Evolutionary conservation across 2,888 invertebrate species (phyloP).

Genomic region (Tridacna crocea): DNA sequence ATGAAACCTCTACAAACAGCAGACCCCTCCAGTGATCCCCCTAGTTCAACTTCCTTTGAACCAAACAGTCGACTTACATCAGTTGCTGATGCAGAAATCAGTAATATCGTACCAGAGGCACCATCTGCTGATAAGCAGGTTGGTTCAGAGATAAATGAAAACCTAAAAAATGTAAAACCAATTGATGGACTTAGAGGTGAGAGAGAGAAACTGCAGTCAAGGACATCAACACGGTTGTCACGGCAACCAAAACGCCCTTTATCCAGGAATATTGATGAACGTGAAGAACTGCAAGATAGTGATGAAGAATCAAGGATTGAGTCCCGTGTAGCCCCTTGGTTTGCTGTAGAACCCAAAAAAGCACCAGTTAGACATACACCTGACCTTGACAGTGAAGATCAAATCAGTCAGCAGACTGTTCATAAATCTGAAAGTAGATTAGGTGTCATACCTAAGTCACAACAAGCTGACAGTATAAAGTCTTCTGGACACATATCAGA

Average conservation of each 20-base stretch:
- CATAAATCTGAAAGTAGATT: not conserved
- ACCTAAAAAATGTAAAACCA: slow-evolving; percentile 14
- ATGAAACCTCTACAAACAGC: not conserved
- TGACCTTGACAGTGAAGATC: not conserved
- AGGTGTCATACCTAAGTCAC: not conserved
- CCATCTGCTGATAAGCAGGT: not conserved
- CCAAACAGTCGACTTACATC: slow-evolving; percentile 38
- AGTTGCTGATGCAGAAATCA: slow-evolving; percentile 44
- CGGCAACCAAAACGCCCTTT: slow-evolving; percentile 32
- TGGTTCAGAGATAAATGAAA: not conserved
- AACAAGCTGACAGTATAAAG: not conserved
- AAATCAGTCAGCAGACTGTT: not conserved
- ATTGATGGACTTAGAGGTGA: slow-evolving; percentile 51
- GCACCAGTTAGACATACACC: not conserved
- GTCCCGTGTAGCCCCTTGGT: slow-evolving; percentile 40
- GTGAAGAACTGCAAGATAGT: slow-evolving; percentile 1
- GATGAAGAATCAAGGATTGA: not conserved
- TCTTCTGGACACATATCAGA: not conserved
- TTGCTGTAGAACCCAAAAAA: slow-evolving; percentile 16
- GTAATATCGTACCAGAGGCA: slow-evolving; percentile 23
- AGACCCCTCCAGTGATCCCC: slow-evolving; percentile 7
- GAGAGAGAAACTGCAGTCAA: slow-evolving; percentile 43
- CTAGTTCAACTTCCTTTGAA: slow-evolving; percentile 10
- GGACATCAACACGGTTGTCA: slow-evolving; percentile 48
- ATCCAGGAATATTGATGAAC: slow-evolving; percentile 29